Conservation (phyloP, 2,888 invertebrate species). For the Plagodis dolabraria region DNA sequence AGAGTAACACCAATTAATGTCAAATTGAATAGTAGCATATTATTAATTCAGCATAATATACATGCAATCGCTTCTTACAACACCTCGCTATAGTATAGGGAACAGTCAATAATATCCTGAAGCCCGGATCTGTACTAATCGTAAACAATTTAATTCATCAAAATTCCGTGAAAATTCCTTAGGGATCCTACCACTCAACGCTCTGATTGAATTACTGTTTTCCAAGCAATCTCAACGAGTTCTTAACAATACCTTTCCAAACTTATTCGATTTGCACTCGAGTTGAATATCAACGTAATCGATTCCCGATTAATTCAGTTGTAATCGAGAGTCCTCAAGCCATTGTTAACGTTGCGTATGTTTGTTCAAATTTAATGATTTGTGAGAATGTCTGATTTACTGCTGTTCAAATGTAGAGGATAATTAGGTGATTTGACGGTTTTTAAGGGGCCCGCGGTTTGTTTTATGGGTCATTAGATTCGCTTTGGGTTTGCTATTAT, state of each 20-base stretch:
- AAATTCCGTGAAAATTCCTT: not conserved
- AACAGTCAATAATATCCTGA: no score
- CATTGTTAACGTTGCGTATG: conserved; percentile 31
- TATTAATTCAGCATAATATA: no score
- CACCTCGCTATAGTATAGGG: no score
- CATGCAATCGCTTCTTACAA: no score
- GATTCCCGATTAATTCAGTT: conserved; percentile 30
- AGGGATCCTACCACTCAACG: not conserved
- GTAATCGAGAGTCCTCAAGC: conserved; percentile 33
- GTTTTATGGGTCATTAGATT: not conserved
- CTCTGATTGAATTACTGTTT: conserved; percentile 22
- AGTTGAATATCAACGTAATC: conserved; percentile 37
- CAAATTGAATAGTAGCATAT: no score
- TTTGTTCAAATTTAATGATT: conserved; percentile 36
- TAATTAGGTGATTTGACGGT: conserved; percentile 10
- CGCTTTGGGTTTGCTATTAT: no score
- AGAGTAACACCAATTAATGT: no score
- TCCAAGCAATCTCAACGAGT: conserved; percentile 26
- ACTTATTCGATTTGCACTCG: conserved; percentile 52
- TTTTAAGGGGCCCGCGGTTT: conserved; percentile 1
- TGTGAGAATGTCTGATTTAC: conserved; percentile 20
- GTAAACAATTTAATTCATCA: no score
- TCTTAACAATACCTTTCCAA: conserved; percentile 40
- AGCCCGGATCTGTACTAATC: no score
- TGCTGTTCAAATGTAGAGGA: conserved; percentile 14